Evolutionary conservation across 1,140 invertebrate genomes (phyloP), one percentile per base, ranked within the genome.

Genomic region (Eupristina koningsbergeri): DNA sequence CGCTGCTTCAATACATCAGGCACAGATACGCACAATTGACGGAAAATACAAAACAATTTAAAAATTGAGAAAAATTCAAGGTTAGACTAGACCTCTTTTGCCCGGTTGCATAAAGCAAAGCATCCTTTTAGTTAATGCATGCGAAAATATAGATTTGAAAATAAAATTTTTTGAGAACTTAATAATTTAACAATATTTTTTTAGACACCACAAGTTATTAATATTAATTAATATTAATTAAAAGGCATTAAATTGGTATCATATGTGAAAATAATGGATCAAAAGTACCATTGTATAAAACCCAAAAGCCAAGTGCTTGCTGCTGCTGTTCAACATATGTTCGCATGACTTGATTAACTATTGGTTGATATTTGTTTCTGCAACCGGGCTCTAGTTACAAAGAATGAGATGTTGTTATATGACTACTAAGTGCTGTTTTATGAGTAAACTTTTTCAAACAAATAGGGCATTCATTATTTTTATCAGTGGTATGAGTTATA

Each of bases 391-490:
- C 76, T 84, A 84, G 77, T 90, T 90, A 91, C 84, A 89, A 90
- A 83, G 89, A 88, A 87, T 91, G 90, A 87, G 84, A 88, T 22
- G 87, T 87, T 47, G 90, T 88, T 29, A 91, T 87, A 82, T 91
- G 90, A 87, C 87, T 91, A 85, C 89, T 90, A 50, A 91, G 84
- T 29, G 89, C 90, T 29, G 91, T 85, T 86, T 90, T 90, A 71
- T 91, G 89, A 26, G 88, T 87, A 73, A 92, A 92, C 73, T 91
- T 92, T 80, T 92, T 91, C 41, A 89, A 87, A 86, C 90, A 89
- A 83, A 90, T 87, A 26, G 94, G 94, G 91, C 95, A 96, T 84
- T 95, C 95, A 90, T 95, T 95, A 29, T 80, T 87, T 84, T 89
- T 88, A 36, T 92, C 90, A 26, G 95, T 94, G 29, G 95, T 95